Evolutionary conservation across 2,797 vertebrate genomes (phyloP), one percentile per base, ranked within the genome.

Genomic region (Borostomias antarcticus): DNA sequence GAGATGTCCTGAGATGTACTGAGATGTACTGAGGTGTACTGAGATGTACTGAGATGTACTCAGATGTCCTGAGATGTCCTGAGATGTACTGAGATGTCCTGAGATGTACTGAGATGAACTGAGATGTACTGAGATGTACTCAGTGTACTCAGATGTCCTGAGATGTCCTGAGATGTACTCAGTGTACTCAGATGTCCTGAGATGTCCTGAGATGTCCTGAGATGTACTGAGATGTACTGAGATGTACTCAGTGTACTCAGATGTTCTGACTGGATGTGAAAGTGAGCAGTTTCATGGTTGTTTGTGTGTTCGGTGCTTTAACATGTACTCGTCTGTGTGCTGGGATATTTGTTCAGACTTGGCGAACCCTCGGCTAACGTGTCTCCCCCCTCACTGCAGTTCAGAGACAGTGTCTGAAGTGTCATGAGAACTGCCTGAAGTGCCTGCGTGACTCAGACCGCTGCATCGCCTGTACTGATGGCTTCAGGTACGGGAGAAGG

Each of bases 341-440:
- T 53, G 33, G 13, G 15, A n/a, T 53, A 53, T 53, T 21, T 17
- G 15, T 28, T 43, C 17, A n/a, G 17, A n/a, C n/a, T n/a, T n/a
- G n/a, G n/a, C n/a, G n/a, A n/a, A n/a, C n/a, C n/a, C n/a, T n/a
- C n/a, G n/a, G 40, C 17, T 37, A 11, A 47, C 23, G 26, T 4
- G 28, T 15, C 3, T 2, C 1, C 15, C 28, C 37, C 13, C 23
- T 23, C 15, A 5, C 58, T 61, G 73, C 86, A 98, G 96, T 79
- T 86, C 93, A 93, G 86, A 94, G 88, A 72, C 88, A 69, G 66
- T 98, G 96, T 79, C 82, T 93, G 69, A 92, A 86, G 78, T 98
- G 96, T 75, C 91, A 94, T 70, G 89, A 92, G 32, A 93, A 89
- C 83, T 97, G 96, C 81, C 88, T 85, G 80, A 92, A 85, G 66